Percentiles rank a stretch among this genome's conserved stretches.
Conservation (phyloP, 2,797 vertebrate species). For the Lepidocolaptes lacrymiger region DNA sequence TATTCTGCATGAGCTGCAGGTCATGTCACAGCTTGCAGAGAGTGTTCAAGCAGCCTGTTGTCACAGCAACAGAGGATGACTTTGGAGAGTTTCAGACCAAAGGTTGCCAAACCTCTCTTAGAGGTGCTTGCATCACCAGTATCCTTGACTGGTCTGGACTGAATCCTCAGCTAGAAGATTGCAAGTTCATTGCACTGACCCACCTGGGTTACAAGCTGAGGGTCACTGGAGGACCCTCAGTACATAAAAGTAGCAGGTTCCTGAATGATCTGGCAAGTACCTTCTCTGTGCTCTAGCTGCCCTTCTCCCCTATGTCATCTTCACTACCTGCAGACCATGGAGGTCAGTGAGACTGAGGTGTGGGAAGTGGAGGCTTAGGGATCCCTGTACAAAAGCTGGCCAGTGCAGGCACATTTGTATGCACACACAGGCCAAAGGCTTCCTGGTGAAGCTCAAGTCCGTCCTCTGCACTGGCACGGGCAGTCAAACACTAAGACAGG, state of each 20-base stretch:
- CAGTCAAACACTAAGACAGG: not conserved
- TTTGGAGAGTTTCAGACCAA: not conserved
- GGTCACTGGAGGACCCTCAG: not conserved
- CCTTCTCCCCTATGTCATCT: not conserved
- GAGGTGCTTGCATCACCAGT: not conserved
- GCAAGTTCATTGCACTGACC: not conserved
- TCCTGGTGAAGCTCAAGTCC: not conserved
- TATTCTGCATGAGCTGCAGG: not conserved
- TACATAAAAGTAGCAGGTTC: not conserved
- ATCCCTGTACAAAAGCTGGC: not conserved
- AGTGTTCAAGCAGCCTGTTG: not conserved
- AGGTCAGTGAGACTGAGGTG: not conserved
- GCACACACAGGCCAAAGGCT: not conserved
- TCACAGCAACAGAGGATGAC: not conserved
- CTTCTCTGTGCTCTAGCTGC: not conserved
- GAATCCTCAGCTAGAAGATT: not conserved
- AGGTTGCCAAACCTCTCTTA: not conserved
- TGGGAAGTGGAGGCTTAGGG: not conserved
- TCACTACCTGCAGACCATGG: not conserved
- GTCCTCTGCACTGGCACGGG: not conserved
- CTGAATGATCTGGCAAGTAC: not conserved
- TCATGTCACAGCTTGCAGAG: accelerated
- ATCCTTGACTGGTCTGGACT: not conserved
- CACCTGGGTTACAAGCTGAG: not conserved
- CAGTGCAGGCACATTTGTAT: accelerated